phyloP scores from a whole-genome alignment of 64 coral and sea anemone species.

The Stichodactyla mertensii region DNA sequence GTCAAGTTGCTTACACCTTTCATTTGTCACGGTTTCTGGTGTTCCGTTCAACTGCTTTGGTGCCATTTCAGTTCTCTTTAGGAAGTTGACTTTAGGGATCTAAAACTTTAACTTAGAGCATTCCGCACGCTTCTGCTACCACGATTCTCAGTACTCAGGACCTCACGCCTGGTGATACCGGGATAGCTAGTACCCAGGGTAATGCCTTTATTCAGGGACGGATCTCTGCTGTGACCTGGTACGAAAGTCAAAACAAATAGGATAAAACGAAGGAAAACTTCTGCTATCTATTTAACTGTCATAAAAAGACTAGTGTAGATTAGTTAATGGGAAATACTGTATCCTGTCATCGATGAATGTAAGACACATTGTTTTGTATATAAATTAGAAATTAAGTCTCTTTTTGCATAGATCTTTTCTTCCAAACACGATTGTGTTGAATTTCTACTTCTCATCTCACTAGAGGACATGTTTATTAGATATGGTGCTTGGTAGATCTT shows the following conservation, averaged over 20 bases:
- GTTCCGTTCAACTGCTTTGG: background rate
- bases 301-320: background rate
- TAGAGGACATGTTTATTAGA: background rate
- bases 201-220: background rate
- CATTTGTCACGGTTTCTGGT: background rate
- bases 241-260: background rate
- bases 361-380: conserved; percentile 9
- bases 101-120: background rate
- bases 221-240: background rate
- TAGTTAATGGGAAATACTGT: background rate
- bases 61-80: too few species aligned
- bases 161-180: background rate
- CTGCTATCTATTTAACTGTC: background rate
- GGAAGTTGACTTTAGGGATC: background rate
- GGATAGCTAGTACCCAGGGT: background rate
- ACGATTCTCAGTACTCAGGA: background rate
- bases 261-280: background rate
- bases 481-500: background rate
- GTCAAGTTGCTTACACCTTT: background rate
- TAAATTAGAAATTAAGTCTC: background rate
- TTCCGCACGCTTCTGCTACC: background rate
- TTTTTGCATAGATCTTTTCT: background rate
- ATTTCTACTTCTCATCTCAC: background rate
- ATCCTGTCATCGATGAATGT: background rate
- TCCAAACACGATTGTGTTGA: background rate